Base-by-base conservation (phyloP, 1,140 invertebrate genomes). In the Drosophila bocqueti region DNA sequence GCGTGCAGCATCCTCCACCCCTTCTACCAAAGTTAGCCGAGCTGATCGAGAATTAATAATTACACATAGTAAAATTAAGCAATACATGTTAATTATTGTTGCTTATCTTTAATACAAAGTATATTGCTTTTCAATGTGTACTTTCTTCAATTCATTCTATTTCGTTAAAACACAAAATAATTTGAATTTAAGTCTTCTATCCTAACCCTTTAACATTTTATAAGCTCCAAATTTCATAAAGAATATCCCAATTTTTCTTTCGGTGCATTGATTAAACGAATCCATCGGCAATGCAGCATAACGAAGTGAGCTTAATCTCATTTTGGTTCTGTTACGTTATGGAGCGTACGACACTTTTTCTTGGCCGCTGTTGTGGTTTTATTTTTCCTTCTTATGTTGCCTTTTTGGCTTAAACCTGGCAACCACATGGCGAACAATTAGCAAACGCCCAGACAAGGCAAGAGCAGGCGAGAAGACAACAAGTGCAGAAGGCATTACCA, bases 281-380 rank as follows among this genome's bases (percentile, higher is more conserved):
- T 71, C 49, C 58, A 80, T 90, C 59, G 66, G 61, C 63, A 90
- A 76, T 79, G 81, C 79, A 84, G 81, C 85, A 82, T 76, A 90
- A 82, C 85, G 40, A 74, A 54, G 24, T 65, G 34, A 59, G 52
- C 38, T 38, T 13, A n/a, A 60, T 73, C 42, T 55, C 57, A 68
- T 50, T 77, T 58, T 62, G 75, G 65, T 43, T 77, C 43, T 77
- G 75, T 77, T 77, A 78, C 64, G 75, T 77, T 77, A 77, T 77
- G 75, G 75, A 77, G 75, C 75, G 69, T 72, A 73, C 46, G 75
- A 77, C 75, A 69, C 62, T 77, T 62, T 68, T 47, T 29, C 42
- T 29, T 65, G 50, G 29, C 59, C 59, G 9, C 42, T 57, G 42
- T 49, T 54, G 40, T 55, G 54, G 21, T 40, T 40, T 38, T 40